phyloP scores from a whole-genome alignment of 35 echinoderm and acorn worm species.

The Diadema setosum region DNA sequence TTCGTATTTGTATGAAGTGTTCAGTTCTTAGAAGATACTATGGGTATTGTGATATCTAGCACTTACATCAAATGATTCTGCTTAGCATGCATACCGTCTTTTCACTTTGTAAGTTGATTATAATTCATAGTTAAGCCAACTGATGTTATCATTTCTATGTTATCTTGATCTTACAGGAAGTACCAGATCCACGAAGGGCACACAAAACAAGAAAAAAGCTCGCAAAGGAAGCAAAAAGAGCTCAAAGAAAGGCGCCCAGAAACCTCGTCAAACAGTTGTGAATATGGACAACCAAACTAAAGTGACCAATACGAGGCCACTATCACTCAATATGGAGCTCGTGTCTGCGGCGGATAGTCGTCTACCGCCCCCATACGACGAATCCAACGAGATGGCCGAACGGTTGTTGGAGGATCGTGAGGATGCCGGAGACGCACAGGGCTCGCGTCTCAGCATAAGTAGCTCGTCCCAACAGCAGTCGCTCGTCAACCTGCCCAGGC shows the following conservation, averaged over 20 bases:
- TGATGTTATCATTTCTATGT: too few relatives aligned
- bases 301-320: constrained; percentile 21
- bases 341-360: constrained; percentile 23
- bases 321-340: constrained; percentile 81
- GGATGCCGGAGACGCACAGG: constrained; percentile 26
- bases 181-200: constrained; percentile 27
- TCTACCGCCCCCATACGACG: constrained; percentile 78
- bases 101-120: too few relatives aligned
- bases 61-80: too few relatives aligned
- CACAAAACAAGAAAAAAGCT: constrained; percentile 20
- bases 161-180: too few relatives aligned
- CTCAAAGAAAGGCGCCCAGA: background rate
- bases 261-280: constrained; percentile 50
- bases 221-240: constrained; percentile 30
- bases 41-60: too few relatives aligned
- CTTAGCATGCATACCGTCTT: too few relatives aligned
- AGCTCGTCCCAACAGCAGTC: constrained; percentile 6
- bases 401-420: constrained; percentile 29
- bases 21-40: too few relatives aligned
- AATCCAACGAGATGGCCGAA: constrained; percentile 72
- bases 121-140: too few relatives aligned
- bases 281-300: constrained; percentile 49
- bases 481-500: constrained; percentile 28
- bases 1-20: too few relatives aligned
- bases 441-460: background rate